Evolutionary conservation across 2,888 invertebrate genomes (phyloP).

Genomic region (Trachelus iudaicus): DNA sequence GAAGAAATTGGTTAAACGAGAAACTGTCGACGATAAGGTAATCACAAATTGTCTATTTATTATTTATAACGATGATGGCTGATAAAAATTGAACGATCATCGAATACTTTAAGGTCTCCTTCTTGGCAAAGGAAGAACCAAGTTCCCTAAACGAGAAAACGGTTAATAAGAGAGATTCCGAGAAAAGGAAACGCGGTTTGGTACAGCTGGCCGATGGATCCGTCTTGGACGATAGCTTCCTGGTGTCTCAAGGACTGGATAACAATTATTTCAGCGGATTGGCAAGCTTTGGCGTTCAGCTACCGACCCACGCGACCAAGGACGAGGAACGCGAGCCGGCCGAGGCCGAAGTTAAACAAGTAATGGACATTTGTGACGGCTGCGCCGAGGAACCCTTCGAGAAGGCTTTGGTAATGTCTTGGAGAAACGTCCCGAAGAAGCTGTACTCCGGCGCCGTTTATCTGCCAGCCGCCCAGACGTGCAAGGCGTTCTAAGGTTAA

Average conservation of each 20-base stretch:
- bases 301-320: conserved; percentile 63
- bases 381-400: conserved; percentile 83
- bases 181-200: conserved; percentile 75
- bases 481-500: conserved; percentile 70
- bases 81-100: background rate
- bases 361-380: conserved; percentile 81
- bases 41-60: background rate
- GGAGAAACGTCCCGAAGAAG: conserved; percentile 80
- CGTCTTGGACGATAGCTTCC: conserved; percentile 73
- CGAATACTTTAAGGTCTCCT: conserved; percentile 35
- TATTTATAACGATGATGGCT: background rate
- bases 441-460: conserved; percentile 79
- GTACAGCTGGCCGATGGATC: conserved; percentile 76
- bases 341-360: conserved; percentile 83
- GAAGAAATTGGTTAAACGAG: conserved; percentile 6
- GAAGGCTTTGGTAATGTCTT: conserved; percentile 81
- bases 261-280: conserved; percentile 73
- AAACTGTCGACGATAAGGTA: conserved; percentile 12
- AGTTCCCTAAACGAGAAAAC: conserved; percentile 25
- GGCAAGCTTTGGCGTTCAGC: conserved; percentile 77
- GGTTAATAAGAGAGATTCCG: conserved; percentile 49
- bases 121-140: conserved; percentile 19
- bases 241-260: conserved; percentile 64
- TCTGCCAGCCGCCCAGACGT: conserved; percentile 74
- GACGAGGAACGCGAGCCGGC: conserved; percentile 83